These are phyloP conservation scores for Lepidocolaptes lacrymiger DNA, from an alignment of 2,797 vertebrate species.

Conservation along the genomic window DNA sequence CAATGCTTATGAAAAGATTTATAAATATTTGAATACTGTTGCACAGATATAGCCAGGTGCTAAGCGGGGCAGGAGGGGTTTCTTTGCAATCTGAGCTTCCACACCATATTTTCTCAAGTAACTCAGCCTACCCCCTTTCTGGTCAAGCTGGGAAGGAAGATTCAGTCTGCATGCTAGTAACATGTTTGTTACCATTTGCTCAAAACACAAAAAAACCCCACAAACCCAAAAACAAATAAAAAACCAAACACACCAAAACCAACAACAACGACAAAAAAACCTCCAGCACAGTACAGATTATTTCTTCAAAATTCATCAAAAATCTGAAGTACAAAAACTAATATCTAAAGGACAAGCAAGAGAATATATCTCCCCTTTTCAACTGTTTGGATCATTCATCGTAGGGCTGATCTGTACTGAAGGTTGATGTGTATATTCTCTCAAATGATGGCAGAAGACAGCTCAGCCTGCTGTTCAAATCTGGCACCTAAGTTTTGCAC, in stretches of 20 bases:
- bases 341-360: neutral
- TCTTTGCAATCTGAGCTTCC: neutral
- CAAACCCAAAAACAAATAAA: no score
- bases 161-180: neutral
- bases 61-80: neutral
- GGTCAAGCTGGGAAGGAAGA: neutral
- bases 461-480: neutral
- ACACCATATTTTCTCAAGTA: neutral
- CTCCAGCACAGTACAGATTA: neutral
- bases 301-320: neutral
- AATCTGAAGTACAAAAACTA: neutral
- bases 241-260: no score
- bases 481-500: neutral
- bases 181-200: neutral
- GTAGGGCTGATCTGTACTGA: neutral
- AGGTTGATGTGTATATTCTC: accelerated
- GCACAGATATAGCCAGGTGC: neutral
- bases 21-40: neutral
- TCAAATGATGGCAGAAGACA: neutral
- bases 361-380: neutral
- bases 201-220: neutral
- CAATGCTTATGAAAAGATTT: neutral
- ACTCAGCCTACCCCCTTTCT: neutral
- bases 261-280: neutral
- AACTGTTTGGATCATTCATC: neutral